These are phyloP conservation scores for Cinclus mexicanus DNA, from an alignment of 2,113 vertebrate genomes.

Conservation along the genomic window DNA sequence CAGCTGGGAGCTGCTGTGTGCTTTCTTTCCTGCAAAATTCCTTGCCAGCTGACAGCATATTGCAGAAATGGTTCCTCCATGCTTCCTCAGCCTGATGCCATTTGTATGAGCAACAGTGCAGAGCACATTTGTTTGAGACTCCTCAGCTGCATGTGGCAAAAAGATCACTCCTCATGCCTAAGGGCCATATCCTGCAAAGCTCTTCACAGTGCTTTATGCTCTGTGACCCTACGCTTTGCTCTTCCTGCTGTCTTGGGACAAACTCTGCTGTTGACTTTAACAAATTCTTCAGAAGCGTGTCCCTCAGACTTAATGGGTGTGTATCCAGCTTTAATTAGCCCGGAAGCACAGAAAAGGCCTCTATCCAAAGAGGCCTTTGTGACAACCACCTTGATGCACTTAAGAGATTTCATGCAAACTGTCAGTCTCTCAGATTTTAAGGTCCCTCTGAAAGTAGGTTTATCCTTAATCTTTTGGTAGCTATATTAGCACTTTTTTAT, in stretches of 20 bases:
- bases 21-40: conserved; percentile 9
- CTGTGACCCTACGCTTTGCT: neutral
- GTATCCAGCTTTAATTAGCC: neutral
- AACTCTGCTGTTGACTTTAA: neutral
- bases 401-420: neutral
- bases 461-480: neutral
- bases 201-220: neutral
- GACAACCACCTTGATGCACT: neutral
- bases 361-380: neutral
- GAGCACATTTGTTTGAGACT: neutral
- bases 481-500: too few relatives aligned
- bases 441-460: neutral
- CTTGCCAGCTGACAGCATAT: neutral
- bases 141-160: neutral
- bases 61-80: neutral
- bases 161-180: neutral
- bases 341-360: neutral
- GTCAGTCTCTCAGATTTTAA: neutral
- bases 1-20: conserved; percentile 14
- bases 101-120: neutral
- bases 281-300: neutral
- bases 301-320: neutral
- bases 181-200: neutral
- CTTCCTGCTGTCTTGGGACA: neutral
- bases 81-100: neutral